Evolutionary conservation across 2,113 vertebrate genomes (phyloP).

Genomic region (Brachypodius melanocephalos): DNA sequence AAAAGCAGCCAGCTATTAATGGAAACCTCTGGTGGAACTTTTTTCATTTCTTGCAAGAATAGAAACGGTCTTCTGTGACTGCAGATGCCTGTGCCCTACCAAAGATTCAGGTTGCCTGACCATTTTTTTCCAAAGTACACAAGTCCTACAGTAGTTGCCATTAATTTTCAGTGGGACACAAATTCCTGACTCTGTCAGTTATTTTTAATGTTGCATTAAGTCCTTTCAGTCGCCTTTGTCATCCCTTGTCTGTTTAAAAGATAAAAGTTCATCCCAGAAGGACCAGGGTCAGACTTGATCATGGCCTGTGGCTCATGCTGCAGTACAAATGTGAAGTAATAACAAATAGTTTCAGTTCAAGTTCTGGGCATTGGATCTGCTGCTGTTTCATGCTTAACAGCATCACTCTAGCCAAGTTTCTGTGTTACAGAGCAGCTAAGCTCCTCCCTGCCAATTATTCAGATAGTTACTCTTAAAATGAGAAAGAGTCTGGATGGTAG

Average conservation of each 20-base stretch:
- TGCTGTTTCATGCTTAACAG: background rate
- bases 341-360: background rate
- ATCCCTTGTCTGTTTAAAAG: background rate
- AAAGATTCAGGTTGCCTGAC: background rate
- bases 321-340: background rate
- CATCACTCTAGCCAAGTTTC: background rate
- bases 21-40: background rate
- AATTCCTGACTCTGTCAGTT: background rate
- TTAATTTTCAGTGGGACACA: background rate
- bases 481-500: conserved; percentile 2
- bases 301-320: background rate
- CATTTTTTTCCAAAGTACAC: background rate
- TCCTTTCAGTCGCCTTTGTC: background rate
- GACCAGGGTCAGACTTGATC: background rate
- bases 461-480: background rate
- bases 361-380: background rate
- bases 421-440: background rate
- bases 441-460: conserved; percentile 32
- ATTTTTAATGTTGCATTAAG: background rate
- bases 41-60: background rate
- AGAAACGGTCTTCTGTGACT: background rate
- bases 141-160: accelerated
- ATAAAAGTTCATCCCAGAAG: background rate
- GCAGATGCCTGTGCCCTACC: background rate
- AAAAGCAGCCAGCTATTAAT: background rate